Conservation (phyloP, 2,888 invertebrate genomes). For the Eupeodes latifasciatus region DNA sequence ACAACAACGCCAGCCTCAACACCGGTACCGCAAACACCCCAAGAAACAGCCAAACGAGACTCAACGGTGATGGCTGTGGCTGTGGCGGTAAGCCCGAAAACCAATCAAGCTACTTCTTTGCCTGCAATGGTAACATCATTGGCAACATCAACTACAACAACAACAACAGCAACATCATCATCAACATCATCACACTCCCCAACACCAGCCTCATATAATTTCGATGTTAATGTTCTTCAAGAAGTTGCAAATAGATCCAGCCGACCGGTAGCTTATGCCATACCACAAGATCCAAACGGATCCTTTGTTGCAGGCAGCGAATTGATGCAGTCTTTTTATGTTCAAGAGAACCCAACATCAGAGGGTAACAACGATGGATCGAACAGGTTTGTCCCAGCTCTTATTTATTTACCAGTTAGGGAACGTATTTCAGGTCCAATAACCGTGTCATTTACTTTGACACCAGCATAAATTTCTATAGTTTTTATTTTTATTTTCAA, state of each 20-base stretch:
- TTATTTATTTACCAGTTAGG: slow-evolving; percentile 97
- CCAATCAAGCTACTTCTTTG: slow-evolving; percentile 63
- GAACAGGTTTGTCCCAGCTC: slow-evolving; percentile 92
- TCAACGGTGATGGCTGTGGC: not conserved
- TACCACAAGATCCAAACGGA: slow-evolving; percentile 85
- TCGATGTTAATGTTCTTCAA: slow-evolving; percentile 77
- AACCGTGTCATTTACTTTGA: slow-evolving; percentile 96
- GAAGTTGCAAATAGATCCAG: slow-evolving; percentile 82
- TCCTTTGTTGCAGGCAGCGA: slow-evolving; percentile 78
- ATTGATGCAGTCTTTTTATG: slow-evolving; percentile 96
- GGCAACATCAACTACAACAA: slow-evolving; percentile 58
- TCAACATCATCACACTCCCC: slow-evolving; percentile 52
- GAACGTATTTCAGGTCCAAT: slow-evolving; percentile 93
- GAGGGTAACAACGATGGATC: slow-evolving; percentile 63
- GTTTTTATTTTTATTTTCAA: slow-evolving; percentile 30
- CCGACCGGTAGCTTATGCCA: slow-evolving; percentile 87
- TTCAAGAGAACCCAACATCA: slow-evolving; percentile 86
- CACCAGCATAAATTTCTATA: slow-evolving; percentile 89
- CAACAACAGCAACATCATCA: slow-evolving; percentile 56
- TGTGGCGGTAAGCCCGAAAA: slow-evolving; percentile 47
- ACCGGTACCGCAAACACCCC: slow-evolving; percentile 78
- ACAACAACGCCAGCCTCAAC: slow-evolving; percentile 85
- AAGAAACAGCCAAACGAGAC: slow-evolving; percentile 78
- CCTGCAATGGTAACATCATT: slow-evolving; percentile 44
- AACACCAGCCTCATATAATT: slow-evolving; percentile 48